Conservation (phyloP, 2,797 vertebrate genomes). For the Brachyrhaphis roseni region DNA sequence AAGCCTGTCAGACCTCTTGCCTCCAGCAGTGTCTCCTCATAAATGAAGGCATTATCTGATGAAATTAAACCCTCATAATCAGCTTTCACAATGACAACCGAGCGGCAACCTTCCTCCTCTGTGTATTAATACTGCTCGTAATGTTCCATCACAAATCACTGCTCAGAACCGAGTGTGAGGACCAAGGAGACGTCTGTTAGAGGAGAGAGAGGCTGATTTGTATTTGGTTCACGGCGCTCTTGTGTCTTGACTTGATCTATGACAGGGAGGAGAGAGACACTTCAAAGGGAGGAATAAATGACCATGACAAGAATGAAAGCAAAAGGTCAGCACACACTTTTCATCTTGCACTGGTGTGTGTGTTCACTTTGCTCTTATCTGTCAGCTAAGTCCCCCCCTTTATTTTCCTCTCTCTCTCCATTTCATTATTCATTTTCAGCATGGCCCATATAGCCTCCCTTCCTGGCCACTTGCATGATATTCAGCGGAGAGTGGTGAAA, state of each 20-base stretch:
- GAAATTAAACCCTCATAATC: slow-evolving; percentile 70
- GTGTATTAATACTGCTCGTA: slow-evolving; percentile 50
- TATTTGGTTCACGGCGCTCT: slow-evolving; percentile 38
- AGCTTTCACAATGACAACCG: slow-evolving; percentile 65
- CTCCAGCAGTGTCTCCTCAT: slow-evolving; percentile 25
- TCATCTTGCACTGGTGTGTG: slow-evolving; percentile 17
- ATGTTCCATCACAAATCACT: slow-evolving; percentile 37
- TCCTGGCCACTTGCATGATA: slow-evolving; percentile 17
- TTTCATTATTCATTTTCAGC: slow-evolving; percentile 33
- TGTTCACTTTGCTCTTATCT: slow-evolving; percentile 23
- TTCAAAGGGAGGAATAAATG: slow-evolving; percentile 68
- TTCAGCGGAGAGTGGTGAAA: slow-evolving; percentile 12
- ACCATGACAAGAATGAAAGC: slow-evolving; percentile 58
- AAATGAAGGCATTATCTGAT: slow-evolving; percentile 68
- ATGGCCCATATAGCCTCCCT: slow-evolving; percentile 19
- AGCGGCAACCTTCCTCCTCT: slow-evolving; percentile 46
- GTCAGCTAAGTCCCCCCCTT: not conserved
- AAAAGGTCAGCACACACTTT: slow-evolving; percentile 55
- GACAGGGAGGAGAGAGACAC: slow-evolving; percentile 46
- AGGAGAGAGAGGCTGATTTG: slow-evolving; percentile 19
- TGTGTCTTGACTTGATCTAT: slow-evolving; percentile 54
- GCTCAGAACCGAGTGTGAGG: slow-evolving; percentile 8
- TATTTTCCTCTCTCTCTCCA: not conserved
- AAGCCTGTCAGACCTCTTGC: slow-evolving; percentile 25
- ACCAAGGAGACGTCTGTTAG: not conserved